Percentiles rank a stretch among this genome's conserved stretches.
phyloP scores from a whole-genome alignment of 2,113 vertebrate species.

The Heliornis fulica region DNA sequence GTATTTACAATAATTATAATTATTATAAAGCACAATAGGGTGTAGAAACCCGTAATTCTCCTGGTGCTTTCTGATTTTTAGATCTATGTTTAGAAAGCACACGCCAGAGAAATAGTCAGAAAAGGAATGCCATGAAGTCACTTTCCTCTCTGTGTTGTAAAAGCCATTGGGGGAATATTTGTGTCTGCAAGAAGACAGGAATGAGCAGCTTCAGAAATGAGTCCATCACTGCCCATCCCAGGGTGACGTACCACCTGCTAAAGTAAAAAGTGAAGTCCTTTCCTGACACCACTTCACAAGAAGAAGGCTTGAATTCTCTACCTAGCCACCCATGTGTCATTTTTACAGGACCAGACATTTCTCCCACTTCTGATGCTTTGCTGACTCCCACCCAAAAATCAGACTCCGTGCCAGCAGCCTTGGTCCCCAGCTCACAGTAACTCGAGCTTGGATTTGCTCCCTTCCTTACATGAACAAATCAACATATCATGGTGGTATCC shows the following conservation, averaged over 20 bases:
- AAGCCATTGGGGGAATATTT: slow-evolving; percentile 19
- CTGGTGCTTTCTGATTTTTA: slow-evolving; percentile 69
- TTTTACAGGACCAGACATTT: not conserved
- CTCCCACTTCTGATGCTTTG: not conserved
- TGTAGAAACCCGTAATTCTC: slow-evolving; percentile 72
- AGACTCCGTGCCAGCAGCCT: accelerated
- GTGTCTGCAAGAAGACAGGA: not conserved
- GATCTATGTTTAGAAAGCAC: slow-evolving; percentile 71
- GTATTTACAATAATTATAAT: slow-evolving; percentile 77
- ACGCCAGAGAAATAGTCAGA: slow-evolving; percentile 62
- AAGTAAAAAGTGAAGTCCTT: not conserved
- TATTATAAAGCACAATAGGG: slow-evolving; percentile 75
- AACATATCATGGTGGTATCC: accelerated
- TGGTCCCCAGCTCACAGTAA: not conserved
- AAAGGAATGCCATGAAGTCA: slow-evolving; percentile 68
- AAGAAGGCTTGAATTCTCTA: not conserved
- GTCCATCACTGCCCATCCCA: not conserved
- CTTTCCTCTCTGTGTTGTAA: slow-evolving; percentile 44
- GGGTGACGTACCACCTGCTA: not conserved
- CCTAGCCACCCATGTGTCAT: not conserved
- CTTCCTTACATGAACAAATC: accelerated
- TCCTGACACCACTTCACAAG: not conserved
- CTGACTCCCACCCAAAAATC: not conserved
- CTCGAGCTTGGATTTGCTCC: accelerated
- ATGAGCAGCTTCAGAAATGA: not conserved